Percentiles rank a stretch among this genome's conserved stretches.
phyloP scores from a whole-genome alignment of 2,113 vertebrate species.

The Raja brachyura region DNA sequence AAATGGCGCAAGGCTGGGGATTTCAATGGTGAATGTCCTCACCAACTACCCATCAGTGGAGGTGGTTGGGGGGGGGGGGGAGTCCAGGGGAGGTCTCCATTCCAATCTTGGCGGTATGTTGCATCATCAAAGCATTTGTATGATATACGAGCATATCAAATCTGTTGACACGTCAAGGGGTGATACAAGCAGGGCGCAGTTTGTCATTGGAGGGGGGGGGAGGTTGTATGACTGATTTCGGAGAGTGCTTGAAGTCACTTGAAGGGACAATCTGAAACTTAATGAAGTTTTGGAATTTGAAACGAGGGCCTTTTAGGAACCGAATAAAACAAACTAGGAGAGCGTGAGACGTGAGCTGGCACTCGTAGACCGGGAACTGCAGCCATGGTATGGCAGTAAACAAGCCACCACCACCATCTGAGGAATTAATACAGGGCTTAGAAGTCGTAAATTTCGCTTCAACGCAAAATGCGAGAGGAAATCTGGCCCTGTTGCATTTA shows the following conservation, averaged over 20 bases:
- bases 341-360: too few species aligned
- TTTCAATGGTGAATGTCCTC: neutral
- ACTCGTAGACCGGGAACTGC: too few species aligned
- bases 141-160: neutral
- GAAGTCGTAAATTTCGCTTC: too few species aligned
- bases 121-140: neutral
- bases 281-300: neutral
- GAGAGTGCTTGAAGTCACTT: neutral
- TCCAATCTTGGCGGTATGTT: neutral
- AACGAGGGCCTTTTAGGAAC: too few species aligned
- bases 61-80: too few species aligned
- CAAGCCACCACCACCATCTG: too few species aligned
- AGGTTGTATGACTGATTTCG: neutral
- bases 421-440: too few species aligned
- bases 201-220: neutral
- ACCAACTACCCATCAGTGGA: neutral
- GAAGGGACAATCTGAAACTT: too few species aligned
- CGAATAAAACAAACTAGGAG: too few species aligned
- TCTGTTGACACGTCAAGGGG: neutral
- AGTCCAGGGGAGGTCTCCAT: neutral
- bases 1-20: neutral
- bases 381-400: too few species aligned
- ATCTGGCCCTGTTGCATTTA: too few species aligned
- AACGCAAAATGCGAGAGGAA: too few species aligned
- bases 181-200: neutral